Conservation (phyloP, 2,888 invertebrate species). For the Uloborus plumipes region DNA sequence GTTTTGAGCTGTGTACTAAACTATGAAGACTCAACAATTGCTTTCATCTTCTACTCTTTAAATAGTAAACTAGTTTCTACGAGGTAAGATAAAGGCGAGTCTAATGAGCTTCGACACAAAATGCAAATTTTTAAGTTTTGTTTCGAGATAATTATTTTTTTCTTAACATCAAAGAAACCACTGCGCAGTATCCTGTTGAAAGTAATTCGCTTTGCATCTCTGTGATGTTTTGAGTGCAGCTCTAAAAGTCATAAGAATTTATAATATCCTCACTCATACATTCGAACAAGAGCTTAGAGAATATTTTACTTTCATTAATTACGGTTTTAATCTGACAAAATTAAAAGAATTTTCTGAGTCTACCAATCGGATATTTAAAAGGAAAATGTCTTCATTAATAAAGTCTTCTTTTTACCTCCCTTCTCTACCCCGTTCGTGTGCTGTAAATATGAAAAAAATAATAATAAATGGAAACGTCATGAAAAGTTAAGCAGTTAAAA, state of each 20-base stretch:
- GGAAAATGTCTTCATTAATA: no score
- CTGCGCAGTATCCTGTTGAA: not conserved
- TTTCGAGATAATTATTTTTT: not conserved
- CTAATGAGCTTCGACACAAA: not conserved
- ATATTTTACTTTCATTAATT: conserved; percentile 11
- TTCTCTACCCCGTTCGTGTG: no score
- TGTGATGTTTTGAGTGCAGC: not conserved
- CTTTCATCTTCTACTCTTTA: no score
- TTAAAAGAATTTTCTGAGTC: not conserved
- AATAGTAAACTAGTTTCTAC: not conserved
- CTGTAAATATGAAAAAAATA: no score
- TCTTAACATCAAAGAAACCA: conserved; percentile 6
- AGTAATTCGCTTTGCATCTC: not conserved
- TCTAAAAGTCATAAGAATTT: not conserved
- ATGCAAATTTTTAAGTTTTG: not conserved
- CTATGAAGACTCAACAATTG: no score
- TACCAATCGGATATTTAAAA: not conserved
- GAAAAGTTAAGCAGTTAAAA: no score
- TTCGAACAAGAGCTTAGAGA: not conserved
- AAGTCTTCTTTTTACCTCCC: no score
- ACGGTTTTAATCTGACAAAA: conserved; percentile 2
- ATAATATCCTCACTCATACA: not conserved
- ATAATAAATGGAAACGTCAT: no score
- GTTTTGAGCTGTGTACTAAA: no score
- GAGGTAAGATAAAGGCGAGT: not conserved